These are phyloP conservation scores for Rhynchotus rufescens DNA, from an alignment of 2,797 vertebrate species.

Conservation along the genomic window DNA sequence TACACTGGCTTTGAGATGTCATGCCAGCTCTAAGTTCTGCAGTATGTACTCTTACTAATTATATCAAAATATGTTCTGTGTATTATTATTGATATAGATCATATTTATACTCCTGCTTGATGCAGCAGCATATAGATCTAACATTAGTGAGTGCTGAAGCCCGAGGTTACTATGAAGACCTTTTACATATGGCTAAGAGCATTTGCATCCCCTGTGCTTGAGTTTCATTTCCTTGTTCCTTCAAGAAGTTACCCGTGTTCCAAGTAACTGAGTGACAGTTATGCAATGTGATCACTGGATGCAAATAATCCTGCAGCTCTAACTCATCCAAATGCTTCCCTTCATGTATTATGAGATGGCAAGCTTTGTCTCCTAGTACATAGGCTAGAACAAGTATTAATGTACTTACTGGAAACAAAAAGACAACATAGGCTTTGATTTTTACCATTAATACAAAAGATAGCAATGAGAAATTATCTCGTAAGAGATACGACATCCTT, in stretches of 20 bases:
- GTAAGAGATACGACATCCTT: neutral
- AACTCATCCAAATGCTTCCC: neutral
- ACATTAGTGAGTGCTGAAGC: neutral
- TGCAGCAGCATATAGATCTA: neutral
- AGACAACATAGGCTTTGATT: neutral
- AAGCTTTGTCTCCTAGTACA: neutral
- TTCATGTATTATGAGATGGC: neutral
- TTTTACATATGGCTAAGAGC: neutral
- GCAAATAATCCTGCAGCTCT: neutral
- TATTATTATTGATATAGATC: neutral
- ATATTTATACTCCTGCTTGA: neutral
- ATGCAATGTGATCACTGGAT: neutral
- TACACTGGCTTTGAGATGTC: neutral
- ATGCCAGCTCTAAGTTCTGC: neutral
- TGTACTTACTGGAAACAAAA: neutral
- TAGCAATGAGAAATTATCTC: conserved; percentile 19
- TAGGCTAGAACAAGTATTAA: neutral
- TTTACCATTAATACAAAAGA: neutral
- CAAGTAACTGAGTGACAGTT: neutral
- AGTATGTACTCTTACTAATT: neutral
- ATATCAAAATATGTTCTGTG: neutral
- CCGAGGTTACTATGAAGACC: neutral
- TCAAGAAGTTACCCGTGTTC: neutral
- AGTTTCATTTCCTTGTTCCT: neutral
- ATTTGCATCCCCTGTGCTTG: neutral